These are phyloP conservation scores for rat (Rattus norvegicus) DNA, from an alignment of 2,113 vertebrate genomes.

Conservation along the genomic window DNA sequence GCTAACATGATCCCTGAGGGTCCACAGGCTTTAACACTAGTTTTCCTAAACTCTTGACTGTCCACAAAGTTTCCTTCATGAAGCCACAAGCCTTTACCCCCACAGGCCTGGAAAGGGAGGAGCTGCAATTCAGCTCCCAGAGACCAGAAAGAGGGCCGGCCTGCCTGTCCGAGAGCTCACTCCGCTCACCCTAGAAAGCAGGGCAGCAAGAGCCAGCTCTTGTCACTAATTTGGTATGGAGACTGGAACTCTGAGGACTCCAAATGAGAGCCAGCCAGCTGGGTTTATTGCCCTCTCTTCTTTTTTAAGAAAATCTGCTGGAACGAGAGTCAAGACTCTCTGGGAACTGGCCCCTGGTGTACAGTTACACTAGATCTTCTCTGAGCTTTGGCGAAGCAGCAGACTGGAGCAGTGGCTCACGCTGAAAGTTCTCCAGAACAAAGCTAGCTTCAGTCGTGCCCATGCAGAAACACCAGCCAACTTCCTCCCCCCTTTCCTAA, in stretches of 20 bases:
- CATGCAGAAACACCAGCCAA: not conserved
- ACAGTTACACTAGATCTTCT: slow-evolving; percentile 21
- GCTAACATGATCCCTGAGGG: slow-evolving; percentile 53
- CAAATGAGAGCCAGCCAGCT: slow-evolving; percentile 59
- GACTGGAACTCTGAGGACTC: slow-evolving; percentile 45
- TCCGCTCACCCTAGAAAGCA: not conserved
- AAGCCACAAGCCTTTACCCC: not conserved
- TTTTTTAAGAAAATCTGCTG: slow-evolving; percentile 48
- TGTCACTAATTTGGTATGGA: slow-evolving; percentile 10
- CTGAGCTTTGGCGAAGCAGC: slow-evolving; percentile 1
- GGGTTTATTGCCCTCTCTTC: not conserved
- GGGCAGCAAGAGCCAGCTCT: slow-evolving; percentile 32
- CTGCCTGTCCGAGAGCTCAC: not conserved
- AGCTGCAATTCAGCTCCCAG: not conserved
- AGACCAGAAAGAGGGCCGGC: not conserved
- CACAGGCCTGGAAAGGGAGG: not conserved
- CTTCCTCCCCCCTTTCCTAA: not conserved
- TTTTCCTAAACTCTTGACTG: slow-evolving; percentile 50
- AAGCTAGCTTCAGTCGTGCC: not conserved
- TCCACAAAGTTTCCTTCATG: not conserved
- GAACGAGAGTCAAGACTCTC: slow-evolving; percentile 43
- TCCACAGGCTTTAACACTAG: slow-evolving; percentile 1
- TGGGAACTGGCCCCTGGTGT: slow-evolving; percentile 27
- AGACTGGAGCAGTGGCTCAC: not conserved
- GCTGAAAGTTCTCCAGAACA: not conserved